Base-by-base conservation (phyloP, 2,113 vertebrate genomes). In the Crotalus viridis region DNA sequence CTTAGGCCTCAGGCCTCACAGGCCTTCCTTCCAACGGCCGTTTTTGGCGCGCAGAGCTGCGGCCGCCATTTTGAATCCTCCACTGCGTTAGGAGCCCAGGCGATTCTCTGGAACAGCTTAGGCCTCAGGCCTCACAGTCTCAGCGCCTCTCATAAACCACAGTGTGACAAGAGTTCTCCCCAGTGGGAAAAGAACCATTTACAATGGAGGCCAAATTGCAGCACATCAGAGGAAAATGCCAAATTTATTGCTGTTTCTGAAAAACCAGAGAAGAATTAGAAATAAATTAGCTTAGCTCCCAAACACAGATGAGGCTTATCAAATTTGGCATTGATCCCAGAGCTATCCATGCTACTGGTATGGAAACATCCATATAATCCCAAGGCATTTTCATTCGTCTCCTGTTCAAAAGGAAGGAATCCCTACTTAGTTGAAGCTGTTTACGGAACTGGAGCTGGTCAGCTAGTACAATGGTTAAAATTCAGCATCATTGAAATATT, bases 401-500 rank as follows among this genome's bases (percentile, higher is more conserved):
- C 51, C 39, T 56, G 24, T 48, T 69, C 26, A 48, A 54, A 89
- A 33, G 51, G 33, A 52, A 89, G 88, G 85, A 92, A 33, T 57
- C 26, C 26, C 21, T 55, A 56, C 81, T 26, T 87, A 87, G 59
- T 46, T 87, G 48, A 89, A 90, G 87, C 57, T 87, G 52, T 57
- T 48, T 69, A 92, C 87, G 33, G n/a, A 64, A 1, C 46, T 55
- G 17, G 17, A 85, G 51, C 57, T 92, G 61, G 56, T 90, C 88
- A 93, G 81, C 85, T 90, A 9, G 0, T 24, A 81, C 19, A 24
- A n/a, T 1, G 85, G 28, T 51, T 24, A 28, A 13, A 33, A 61
- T 3, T 46, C 59, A 43, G 54, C 15, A 6, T 3, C 12, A 46
- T 1, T 10, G 4, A 1, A 28, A 5, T 0, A 3, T 13, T 1